Evolutionary conservation across 1,140 invertebrate species (phyloP).

Genomic region (Sarcophaga peregrina): DNA sequence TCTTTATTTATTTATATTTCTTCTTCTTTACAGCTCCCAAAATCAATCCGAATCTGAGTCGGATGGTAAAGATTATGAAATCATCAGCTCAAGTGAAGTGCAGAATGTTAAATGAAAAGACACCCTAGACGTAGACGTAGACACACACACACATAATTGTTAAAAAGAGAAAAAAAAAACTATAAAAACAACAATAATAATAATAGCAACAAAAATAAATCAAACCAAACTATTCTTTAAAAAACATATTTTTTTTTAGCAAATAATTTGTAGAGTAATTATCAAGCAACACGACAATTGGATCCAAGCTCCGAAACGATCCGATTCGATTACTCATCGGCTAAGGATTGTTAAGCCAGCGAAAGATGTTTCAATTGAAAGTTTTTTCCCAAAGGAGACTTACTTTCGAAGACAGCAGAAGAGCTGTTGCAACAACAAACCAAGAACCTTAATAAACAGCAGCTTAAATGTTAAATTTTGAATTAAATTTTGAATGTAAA

Average conservation of each 20-base stretch:
- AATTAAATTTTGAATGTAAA: slow-evolving; percentile 41
- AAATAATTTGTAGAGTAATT: slow-evolving; percentile 26
- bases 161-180: slow-evolving; percentile 9
- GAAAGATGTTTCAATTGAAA: too few species aligned
- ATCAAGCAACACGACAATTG: not conserved
- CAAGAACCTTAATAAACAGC: not conserved
- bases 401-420: too few species aligned
- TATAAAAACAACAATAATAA: not conserved
- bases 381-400: too few species aligned
- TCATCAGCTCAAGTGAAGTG: slow-evolving; percentile 65
- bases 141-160: slow-evolving; percentile 12
- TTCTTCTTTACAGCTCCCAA: slow-evolving; percentile 54
- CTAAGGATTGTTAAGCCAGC: too few species aligned
- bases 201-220: not conserved
- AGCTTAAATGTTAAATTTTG: too few species aligned
- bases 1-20: not conserved
- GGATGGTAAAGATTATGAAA: slow-evolving; percentile 64
- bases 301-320: too few species aligned
- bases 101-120: slow-evolving; percentile 60
- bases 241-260: not conserved
- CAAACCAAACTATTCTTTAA: not conserved
- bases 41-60: slow-evolving; percentile 61
- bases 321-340: too few species aligned
- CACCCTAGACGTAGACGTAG: not conserved
- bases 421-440: too few species aligned